These are phyloP conservation scores for Cryptoleucopteryx plumbea DNA, from an alignment of 2,113 vertebrate genomes.

Conservation along the genomic window DNA sequence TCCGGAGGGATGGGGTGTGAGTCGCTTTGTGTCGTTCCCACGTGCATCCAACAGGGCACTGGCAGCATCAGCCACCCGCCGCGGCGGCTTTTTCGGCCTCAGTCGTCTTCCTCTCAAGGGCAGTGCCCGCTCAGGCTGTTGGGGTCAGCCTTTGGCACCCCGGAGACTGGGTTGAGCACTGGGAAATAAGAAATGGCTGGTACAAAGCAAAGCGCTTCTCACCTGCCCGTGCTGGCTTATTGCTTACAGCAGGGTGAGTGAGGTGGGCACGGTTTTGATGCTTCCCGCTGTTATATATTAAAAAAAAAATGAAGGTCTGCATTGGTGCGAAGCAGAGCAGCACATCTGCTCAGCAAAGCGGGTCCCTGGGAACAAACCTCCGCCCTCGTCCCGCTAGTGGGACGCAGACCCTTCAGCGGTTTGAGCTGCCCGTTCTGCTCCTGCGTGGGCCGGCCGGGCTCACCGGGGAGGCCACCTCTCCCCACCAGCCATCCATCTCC, in stretches of 20 bases:
- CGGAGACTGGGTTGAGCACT: not conserved
- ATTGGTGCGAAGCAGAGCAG: not conserved
- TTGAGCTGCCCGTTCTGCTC: rapidly evolving
- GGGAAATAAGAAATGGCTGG: not conserved
- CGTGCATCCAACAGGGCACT: not conserved
- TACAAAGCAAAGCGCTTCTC: not conserved
- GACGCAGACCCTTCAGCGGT: rapidly evolving
- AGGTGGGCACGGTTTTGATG: not conserved
- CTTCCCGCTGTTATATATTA: not conserved
- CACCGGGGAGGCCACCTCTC: not conserved
- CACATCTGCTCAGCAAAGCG: not conserved
- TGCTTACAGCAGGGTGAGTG: not conserved
- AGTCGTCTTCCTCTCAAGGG: not conserved
- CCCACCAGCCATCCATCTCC: not conserved
- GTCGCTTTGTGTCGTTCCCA: not conserved
- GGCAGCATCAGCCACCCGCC: not conserved
- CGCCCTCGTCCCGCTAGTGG: rapidly evolving
- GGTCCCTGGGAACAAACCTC: not conserved
- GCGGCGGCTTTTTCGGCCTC: not conserved
- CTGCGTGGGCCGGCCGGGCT: rapidly evolving
- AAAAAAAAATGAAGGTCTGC: not conserved
- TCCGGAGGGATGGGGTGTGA: not conserved
- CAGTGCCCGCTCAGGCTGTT: rapidly evolving
- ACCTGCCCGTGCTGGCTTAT: not conserved
- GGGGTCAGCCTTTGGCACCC: not conserved